A percentile compares a stretch with the other conserved stretches of the same genome.
Conservation (phyloP, 2,113 vertebrate genomes). For the Pangasianodon gigas region DNA sequence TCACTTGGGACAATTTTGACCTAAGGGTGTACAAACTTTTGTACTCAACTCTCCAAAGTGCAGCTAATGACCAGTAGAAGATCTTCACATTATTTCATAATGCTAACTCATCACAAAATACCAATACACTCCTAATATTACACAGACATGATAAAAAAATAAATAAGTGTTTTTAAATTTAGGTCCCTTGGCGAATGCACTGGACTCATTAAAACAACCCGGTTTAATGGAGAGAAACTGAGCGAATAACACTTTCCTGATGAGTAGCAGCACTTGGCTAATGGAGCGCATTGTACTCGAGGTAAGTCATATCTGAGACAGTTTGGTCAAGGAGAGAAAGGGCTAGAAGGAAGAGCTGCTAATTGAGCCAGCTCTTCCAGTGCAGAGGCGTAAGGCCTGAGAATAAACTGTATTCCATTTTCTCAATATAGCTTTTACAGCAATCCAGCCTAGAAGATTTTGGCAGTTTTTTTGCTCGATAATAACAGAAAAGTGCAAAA, state of each 20-base stretch:
- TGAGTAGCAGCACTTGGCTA: slow-evolving; percentile 18
- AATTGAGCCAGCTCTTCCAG: not conserved
- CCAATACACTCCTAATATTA: slow-evolving; percentile 3
- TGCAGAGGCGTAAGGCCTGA: not conserved
- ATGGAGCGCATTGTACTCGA: slow-evolving; percentile 35
- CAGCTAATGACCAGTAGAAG: not conserved
- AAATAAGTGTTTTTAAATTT: slow-evolving; percentile 5
- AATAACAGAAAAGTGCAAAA: slow-evolving; percentile 26
- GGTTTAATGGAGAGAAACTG: slow-evolving; percentile 21
- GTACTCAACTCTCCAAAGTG: not conserved
- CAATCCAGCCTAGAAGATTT: slow-evolving; percentile 14
- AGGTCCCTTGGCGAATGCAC: slow-evolving; percentile 17
- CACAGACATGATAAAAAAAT: not conserved
- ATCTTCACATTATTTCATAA: not conserved
- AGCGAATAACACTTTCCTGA: slow-evolving; percentile 17
- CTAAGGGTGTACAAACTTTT: not conserved
- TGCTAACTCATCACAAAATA: not conserved
- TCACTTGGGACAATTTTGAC: not conserved
- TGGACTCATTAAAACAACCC: not conserved
- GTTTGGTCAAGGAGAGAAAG: not conserved
- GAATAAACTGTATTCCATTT: not conserved
- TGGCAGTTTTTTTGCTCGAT: slow-evolving; percentile 2
- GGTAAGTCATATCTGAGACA: slow-evolving; percentile 20
- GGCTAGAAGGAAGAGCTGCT: not conserved
- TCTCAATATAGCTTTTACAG: slow-evolving; percentile 1